Base-by-base conservation (phyloP, 2,113 vertebrate genomes). In the Hippolais icterina region DNA sequence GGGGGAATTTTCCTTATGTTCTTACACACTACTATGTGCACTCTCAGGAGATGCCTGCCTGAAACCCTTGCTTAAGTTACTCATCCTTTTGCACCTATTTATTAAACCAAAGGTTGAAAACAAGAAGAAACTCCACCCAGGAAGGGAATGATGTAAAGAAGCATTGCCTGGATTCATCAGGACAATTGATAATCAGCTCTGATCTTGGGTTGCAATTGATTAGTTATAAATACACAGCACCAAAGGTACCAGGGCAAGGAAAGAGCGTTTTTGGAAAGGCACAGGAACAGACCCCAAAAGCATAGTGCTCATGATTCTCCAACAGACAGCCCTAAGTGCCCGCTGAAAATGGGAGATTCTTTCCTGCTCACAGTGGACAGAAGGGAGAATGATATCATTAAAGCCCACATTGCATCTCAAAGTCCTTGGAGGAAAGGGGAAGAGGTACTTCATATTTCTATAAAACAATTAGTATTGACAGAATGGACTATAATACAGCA, bases 381-480 rank as follows among this genome's bases (percentile, higher is more conserved):
- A 66, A 93, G 64, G 66, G 47, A 74, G 91, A 92, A 41, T 31
- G 10, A 41, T 44, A 94, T 63, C 59, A 86, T 90, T 96, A 96
- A 80, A 77, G 54, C 71, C 56, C 68, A 80, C 83, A 70, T 4
- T 33, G 52, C 35, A 41, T 74, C 79, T 86, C 83, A 18, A 47
- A 83, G 76, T 86, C 93, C 93, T 93, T 66, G 42, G 85, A 96
- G 75, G 71, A 50, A 91, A 83, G 42, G 52, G 42, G 89, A 93
- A 94, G 75, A 83, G 71, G 75, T 93, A 94, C 92, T 96, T 93
- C 94, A 94, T 96, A 95, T 96, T 96, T 96, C 96, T 96, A 88
- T 86, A 95, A 94, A 95, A 93, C 90, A 97, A 95, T 96, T 94
- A 94, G 84, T 93, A 95, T 96, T 94, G 95, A 95, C 90, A 93